Percentiles rank a stretch among this genome's conserved stretches.
phyloP scores from a whole-genome alignment of 2,888 invertebrate genomes.

The Cosmopolites sordidus region DNA sequence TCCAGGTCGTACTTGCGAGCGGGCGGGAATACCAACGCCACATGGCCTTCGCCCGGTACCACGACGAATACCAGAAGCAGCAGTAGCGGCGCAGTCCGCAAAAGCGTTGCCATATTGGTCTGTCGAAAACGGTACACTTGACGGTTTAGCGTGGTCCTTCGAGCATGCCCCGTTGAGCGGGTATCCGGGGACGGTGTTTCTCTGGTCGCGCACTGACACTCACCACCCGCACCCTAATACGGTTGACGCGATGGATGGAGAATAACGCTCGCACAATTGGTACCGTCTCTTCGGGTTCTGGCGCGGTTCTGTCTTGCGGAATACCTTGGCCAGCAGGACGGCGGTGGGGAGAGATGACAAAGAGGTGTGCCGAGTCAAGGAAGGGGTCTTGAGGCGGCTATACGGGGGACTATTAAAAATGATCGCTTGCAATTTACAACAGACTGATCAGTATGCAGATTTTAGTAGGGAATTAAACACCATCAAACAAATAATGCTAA shows the following conservation, averaged over 20 bases:
- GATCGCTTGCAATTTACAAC: too few species aligned
- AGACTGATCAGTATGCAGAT: too few species aligned
- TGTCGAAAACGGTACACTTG: not conserved
- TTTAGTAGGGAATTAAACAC: too few species aligned
- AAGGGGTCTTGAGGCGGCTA: not conserved
- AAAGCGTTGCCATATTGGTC: conserved; percentile 5
- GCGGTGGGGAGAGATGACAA: conserved; percentile 7
- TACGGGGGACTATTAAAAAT: too few species aligned
- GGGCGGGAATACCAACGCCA: conserved; percentile 84
- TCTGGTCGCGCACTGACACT: too few species aligned
- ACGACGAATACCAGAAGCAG: conserved; percentile 9
- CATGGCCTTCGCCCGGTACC: conserved; percentile 53
- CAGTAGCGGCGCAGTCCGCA: not conserved
- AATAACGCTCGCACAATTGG: too few species aligned
- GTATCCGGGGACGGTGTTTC: too few species aligned
- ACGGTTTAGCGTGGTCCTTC: not conserved
- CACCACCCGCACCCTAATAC: too few species aligned
- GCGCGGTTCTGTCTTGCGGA: conserved; percentile 21
- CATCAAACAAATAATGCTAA: too few species aligned
- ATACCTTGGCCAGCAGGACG: conserved; percentile 13
- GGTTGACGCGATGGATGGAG: too few species aligned
- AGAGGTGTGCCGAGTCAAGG: conserved; percentile 17
- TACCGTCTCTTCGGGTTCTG: not conserved
- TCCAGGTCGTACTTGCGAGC: conserved; percentile 86
- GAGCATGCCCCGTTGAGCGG: too few species aligned